A percentile compares a stretch with the other conserved stretches of the same genome.
phyloP scores from a whole-genome alignment of 2,888 invertebrate genomes.

The Odontocolon sp. region DNA sequence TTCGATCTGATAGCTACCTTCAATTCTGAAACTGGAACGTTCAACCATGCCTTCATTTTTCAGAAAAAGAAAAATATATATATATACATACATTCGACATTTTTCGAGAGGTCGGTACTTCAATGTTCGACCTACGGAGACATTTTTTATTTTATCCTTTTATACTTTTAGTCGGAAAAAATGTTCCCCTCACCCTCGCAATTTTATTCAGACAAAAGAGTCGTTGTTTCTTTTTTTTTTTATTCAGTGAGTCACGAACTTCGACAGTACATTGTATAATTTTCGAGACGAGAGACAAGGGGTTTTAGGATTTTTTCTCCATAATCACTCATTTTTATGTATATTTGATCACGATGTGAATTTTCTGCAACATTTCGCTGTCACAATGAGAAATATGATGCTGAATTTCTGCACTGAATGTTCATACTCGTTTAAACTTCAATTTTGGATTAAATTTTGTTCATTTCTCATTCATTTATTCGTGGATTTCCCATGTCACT shows the following conservation, averaged over 20 bases:
- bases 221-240: neutral
- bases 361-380: slow-evolving; percentile 13
- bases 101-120: neutral
- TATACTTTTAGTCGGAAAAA: slow-evolving; percentile 19
- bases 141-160: slow-evolving; percentile 20
- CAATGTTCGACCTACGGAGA: slow-evolving; percentile 1
- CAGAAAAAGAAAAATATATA: neutral
- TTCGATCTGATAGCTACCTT: slow-evolving; percentile 8
- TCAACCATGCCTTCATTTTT: slow-evolving; percentile 20
- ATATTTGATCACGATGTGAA: slow-evolving; percentile 15
- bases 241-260: slow-evolving; percentile 16
- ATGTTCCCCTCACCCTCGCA: neutral
- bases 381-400: too few species aligned
- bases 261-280: slow-evolving; percentile 42
- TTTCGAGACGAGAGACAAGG: slow-evolving; percentile 40
- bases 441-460: neutral
- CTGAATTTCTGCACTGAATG: neutral
- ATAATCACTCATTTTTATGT: neutral
- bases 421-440: neutral
- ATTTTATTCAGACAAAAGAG: slow-evolving; percentile 29
- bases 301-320: neutral
- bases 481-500: slow-evolving; percentile 18
- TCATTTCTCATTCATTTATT: neutral
- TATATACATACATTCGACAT: too few species aligned
- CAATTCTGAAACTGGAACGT: slow-evolving; percentile 37